Conservation (phyloP, 2,797 vertebrate genomes). For the Aplochiton taeniatus region DNA sequence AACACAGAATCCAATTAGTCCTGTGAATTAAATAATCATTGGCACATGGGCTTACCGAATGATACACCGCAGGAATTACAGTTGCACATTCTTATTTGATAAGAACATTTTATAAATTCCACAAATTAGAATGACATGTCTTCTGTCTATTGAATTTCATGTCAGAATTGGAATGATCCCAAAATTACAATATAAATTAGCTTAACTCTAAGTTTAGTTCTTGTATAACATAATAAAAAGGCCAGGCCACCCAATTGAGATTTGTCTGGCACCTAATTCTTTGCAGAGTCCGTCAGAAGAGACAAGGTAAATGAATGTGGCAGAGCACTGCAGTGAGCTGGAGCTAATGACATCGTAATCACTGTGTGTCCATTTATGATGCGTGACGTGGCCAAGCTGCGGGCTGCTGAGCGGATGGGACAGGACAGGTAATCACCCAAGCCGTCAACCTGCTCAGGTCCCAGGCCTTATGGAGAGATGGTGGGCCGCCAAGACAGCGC, state of each 20-base stretch:
- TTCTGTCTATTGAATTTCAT: slow-evolving; percentile 21
- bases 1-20: slow-evolving; percentile 56
- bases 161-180: slow-evolving; percentile 7
- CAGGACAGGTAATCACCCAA: slow-evolving; percentile 69
- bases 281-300: background rate
- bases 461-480: slow-evolving; percentile 42
- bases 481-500: slow-evolving; percentile 39
- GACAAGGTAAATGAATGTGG: slow-evolving; percentile 51
- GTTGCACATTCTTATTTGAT: no score
- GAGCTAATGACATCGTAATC: slow-evolving; percentile 69
- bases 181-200: slow-evolving; percentile 23
- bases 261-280: slow-evolving; percentile 7
- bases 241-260: slow-evolving; percentile 25
- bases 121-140: slow-evolving; percentile 1
- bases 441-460: slow-evolving; percentile 58
- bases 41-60: slow-evolving; percentile 41
- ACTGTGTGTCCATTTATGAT: slow-evolving; percentile 64
- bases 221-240: no score
- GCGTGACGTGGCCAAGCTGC: slow-evolving; percentile 63
- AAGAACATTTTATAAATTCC: no score
- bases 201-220: slow-evolving; percentile 19
- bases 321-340: slow-evolving; percentile 38
- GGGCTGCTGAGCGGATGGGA: slow-evolving; percentile 59
- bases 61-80: background rate
- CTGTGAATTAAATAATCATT: slow-evolving; percentile 44